Evolutionary conservation across 2,888 invertebrate species (phyloP).

Genomic region (Autographa gamma): DNA sequence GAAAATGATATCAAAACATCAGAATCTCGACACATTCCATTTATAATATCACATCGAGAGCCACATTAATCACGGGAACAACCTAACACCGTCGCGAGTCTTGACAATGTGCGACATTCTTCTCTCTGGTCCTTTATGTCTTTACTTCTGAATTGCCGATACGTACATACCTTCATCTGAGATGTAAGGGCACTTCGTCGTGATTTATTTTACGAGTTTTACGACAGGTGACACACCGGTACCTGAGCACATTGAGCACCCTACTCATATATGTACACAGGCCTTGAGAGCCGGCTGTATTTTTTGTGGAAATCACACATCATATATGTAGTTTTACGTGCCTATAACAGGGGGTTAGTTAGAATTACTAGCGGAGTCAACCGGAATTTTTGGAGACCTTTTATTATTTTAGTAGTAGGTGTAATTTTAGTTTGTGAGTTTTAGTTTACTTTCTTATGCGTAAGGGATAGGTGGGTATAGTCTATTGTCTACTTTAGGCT

Average conservation of each 20-base stretch:
- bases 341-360: slow-evolving; percentile 3
- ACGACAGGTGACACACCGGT: slow-evolving; percentile 56
- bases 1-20: background rate
- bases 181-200: slow-evolving; percentile 60
- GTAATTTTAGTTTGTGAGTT: slow-evolving; percentile 7
- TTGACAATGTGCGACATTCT: slow-evolving; percentile 5
- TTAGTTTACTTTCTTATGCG: background rate
- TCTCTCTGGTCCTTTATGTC: slow-evolving; percentile 21
- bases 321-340: slow-evolving; percentile 15
- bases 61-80: background rate
- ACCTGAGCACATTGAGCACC: slow-evolving; percentile 37
- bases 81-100: background rate
- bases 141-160: slow-evolving; percentile 66
- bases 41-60: background rate
- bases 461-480: too few species aligned
- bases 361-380: background rate
- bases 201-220: slow-evolving; percentile 71
- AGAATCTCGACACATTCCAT: background rate
- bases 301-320: slow-evolving; percentile 42
- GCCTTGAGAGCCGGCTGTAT: slow-evolving; percentile 22
- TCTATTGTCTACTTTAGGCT: too few species aligned
- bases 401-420: slow-evolving; percentile 15
- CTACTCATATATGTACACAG: slow-evolving; percentile 50
- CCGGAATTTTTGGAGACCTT: background rate
- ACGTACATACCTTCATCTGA: slow-evolving; percentile 60